Percentiles rank a stretch among this genome's conserved stretches.
These are phyloP conservation scores for Lasioglossum oenotherae DNA, from an alignment of 2,888 invertebrate species.

Conservation along the genomic window DNA sequence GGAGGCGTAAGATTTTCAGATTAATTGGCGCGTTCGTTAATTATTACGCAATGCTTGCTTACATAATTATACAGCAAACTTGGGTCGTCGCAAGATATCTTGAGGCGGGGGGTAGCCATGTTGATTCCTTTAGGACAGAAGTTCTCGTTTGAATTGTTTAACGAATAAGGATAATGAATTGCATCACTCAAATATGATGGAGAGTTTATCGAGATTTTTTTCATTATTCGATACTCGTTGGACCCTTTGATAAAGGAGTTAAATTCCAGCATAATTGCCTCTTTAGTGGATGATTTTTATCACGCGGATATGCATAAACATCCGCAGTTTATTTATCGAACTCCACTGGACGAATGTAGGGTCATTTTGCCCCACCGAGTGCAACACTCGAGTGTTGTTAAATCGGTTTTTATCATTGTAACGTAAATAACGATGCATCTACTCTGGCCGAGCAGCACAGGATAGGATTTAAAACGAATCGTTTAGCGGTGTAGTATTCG, in stretches of 20 bases:
- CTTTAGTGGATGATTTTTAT: neutral
- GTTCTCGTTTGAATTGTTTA: neutral
- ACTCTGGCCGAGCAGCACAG: neutral
- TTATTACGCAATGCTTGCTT: neutral
- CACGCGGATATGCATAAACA: conserved; percentile 4
- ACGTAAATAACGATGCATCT: neutral
- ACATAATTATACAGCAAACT: neutral
- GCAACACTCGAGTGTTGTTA: conserved; percentile 5
- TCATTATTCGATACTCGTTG: neutral
- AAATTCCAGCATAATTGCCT: neutral
- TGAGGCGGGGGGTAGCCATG: neutral
- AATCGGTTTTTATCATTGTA: conserved; percentile 12
- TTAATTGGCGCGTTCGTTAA: conserved; percentile 10
- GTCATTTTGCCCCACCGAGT: conserved; percentile 11
- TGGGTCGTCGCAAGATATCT: neutral
- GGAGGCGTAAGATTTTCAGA: neutral
- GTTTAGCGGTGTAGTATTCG: conserved; percentile 3
- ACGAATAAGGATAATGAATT: neutral
- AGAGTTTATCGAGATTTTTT: neutral
- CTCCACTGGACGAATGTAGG: neutral
- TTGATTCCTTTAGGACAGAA: neutral
- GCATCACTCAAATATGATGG: neutral
- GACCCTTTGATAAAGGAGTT: neutral
- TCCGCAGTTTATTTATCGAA: neutral
- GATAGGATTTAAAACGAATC: conserved; percentile 3